Conservation (phyloP, 2,888 invertebrate genomes). For the Griposia aprilina region DNA sequence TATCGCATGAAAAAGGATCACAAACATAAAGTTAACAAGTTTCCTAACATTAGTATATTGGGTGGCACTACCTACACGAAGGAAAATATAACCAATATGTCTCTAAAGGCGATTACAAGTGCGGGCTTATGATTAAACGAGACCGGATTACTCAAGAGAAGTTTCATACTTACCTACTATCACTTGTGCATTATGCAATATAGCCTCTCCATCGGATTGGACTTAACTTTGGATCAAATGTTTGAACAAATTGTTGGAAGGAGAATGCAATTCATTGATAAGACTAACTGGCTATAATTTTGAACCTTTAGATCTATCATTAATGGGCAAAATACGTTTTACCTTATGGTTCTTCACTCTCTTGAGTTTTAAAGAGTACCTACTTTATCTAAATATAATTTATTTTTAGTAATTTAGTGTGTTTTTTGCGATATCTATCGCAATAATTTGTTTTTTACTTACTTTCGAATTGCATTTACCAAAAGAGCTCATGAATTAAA, state of each 20-base stretch:
- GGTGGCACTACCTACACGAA: constrained; percentile 15
- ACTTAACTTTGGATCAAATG: constrained; percentile 48
- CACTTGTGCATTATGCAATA: constrained; percentile 70
- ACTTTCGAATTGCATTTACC: not conserved
- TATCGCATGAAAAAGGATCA: constrained; percentile 1
- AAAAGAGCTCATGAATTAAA: not conserved
- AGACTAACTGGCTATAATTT: not conserved
- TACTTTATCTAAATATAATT: no score
- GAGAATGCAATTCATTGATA: constrained; percentile 19
- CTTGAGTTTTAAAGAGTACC: not conserved
- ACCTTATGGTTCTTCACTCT: not conserved
- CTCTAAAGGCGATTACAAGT: constrained; percentile 63
- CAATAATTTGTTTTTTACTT: not conserved
- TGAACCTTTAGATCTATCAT: not conserved
- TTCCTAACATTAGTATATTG: constrained; percentile 20
- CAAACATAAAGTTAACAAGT: constrained; percentile 10
- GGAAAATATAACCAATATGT: constrained; percentile 47
- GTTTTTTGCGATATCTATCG: no score
- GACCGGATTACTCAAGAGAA: constrained; percentile 71
- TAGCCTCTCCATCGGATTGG: constrained; percentile 47
- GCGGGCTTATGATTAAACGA: constrained; percentile 69
- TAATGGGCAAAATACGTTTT: not conserved
- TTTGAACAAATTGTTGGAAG: constrained; percentile 45
- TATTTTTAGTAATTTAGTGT: no score
- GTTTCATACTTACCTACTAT: constrained; percentile 67